Conservation (phyloP, 2,888 invertebrate genomes). For the Fragum sueziense region DNA sequence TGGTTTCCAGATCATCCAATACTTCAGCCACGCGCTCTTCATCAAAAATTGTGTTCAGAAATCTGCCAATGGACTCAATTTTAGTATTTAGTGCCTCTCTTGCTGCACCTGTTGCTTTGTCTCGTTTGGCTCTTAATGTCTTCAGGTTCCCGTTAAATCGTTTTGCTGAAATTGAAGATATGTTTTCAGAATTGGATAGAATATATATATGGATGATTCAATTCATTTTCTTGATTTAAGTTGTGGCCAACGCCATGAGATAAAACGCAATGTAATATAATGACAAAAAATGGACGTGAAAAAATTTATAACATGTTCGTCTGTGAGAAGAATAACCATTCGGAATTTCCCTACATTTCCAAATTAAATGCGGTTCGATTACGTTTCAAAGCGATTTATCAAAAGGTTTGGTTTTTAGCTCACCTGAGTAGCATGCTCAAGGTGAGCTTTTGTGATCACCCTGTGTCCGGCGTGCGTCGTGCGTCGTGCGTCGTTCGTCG, state of each 20-base stretch:
- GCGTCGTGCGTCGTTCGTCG: too few species aligned
- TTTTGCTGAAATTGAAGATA: conserved; percentile 23
- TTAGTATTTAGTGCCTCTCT: conserved; percentile 15
- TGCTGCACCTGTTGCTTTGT: neutral
- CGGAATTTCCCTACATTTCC: too few species aligned
- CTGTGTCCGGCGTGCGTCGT: too few species aligned
- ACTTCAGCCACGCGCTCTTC: conserved; percentile 48
- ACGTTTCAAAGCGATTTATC: too few species aligned
- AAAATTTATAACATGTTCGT: too few species aligned
- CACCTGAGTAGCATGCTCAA: too few species aligned
- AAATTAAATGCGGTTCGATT: too few species aligned
- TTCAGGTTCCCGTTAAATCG: neutral
- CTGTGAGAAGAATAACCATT: too few species aligned
- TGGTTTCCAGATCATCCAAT: conserved; percentile 60
- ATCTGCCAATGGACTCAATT: neutral
- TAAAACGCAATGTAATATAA: neutral
- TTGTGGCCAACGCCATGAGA: neutral
- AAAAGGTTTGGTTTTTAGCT: too few species aligned
- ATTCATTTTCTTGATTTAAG: neutral
- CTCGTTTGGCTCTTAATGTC: neutral
- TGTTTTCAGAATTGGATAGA: neutral
- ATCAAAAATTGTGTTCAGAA: conserved; percentile 24
- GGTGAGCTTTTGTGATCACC: too few species aligned
- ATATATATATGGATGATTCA: neutral
- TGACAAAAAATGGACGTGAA: neutral